Evolutionary conservation across 2,888 invertebrate genomes (phyloP), one percentile per base, ranked within the genome.

Genomic region (Hartigia nigra): DNA sequence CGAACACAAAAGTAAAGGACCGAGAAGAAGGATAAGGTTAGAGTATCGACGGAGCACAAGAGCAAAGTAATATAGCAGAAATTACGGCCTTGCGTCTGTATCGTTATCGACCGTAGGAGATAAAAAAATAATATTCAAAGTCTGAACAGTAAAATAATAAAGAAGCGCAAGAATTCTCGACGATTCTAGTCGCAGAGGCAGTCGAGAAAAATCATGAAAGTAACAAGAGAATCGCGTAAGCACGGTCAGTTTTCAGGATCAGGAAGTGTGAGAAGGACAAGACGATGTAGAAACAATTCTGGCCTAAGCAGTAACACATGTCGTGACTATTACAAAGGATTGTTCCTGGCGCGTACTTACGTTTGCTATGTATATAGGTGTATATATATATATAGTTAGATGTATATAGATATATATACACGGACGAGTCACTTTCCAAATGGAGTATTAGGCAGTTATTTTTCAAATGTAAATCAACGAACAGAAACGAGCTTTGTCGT

Each of bases 401-500:
- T 55, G 23, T 55, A 55, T 23, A 23, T 9, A 55, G 39, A 23
- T 9, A 4, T 55, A 23, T 55, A 9, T 9, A 55, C 23, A 55
- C 23, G 39, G 39, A 2, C 39, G 39, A 55, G 39, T 72, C 72
- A 72, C 72, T 72, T 69, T 70, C 70, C 70, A 70, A 69, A 14
- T 31, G 69, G 70, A 31, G 37, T 12, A 12, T 35, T 70, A n/a
- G 69, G 70, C 23, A 37, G 36, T 70, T 70, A n/a, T 70, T 70
- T n/a, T 76, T 70, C 76, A 23, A 72, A 34, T 70, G 76, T 76
- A 36, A 76, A 70, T 76, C 5, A 55, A 35, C 69, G 76, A 14
- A 12, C 69, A 39, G 31, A 32, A 69, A 23, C 69, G 36, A 31
- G 14, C 39, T 37, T 37, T 37, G 35, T 37, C 36, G 37, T 31